Evolutionary conservation across 2,888 invertebrate species (phyloP).

Genomic region (Plutella xylostella): DNA sequence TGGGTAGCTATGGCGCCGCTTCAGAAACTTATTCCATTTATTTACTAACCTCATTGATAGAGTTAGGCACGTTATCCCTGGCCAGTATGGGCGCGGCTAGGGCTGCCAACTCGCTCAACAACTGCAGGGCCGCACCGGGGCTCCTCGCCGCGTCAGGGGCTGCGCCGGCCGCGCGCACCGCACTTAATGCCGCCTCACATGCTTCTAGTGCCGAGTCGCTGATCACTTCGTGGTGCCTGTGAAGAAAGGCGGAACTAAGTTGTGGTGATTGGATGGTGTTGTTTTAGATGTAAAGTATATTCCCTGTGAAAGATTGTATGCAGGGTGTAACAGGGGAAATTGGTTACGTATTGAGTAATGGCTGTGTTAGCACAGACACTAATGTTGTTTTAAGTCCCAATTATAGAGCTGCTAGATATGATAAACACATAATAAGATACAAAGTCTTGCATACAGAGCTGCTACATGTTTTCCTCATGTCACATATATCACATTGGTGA

Average conservation of each 20-base stretch:
- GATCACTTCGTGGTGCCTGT: conserved; percentile 43
- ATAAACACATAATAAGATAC: no score
- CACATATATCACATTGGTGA: no score
- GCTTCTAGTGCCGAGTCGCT: conserved; percentile 49
- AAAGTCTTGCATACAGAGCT: no score
- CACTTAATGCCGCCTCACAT: conserved; percentile 52
- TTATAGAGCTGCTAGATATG: no score
- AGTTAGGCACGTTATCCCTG: conserved; percentile 49
- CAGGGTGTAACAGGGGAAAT: no score
- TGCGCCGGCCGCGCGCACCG: conserved; percentile 46
- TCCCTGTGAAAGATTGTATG: no score
- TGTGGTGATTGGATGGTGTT: not conserved
- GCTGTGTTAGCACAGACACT: no score
- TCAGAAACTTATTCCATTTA: no score
- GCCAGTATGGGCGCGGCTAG: conserved; percentile 45
- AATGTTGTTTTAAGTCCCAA: no score
- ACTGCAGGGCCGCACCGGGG: conserved; percentile 36
- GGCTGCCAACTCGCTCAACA: conserved; percentile 38
- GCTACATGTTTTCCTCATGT: no score
- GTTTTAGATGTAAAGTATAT: not conserved
- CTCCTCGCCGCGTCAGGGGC: conserved; percentile 34
- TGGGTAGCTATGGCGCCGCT: no score
- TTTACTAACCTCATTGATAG: conserved; percentile 46
- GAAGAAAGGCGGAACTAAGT: not conserved
- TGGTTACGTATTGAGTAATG: no score